A percentile compares a stretch with the other conserved stretches of the same genome.
Evolutionary conservation across 2,888 invertebrate genomes (phyloP).

Genomic region (Carcina quercana): DNA sequence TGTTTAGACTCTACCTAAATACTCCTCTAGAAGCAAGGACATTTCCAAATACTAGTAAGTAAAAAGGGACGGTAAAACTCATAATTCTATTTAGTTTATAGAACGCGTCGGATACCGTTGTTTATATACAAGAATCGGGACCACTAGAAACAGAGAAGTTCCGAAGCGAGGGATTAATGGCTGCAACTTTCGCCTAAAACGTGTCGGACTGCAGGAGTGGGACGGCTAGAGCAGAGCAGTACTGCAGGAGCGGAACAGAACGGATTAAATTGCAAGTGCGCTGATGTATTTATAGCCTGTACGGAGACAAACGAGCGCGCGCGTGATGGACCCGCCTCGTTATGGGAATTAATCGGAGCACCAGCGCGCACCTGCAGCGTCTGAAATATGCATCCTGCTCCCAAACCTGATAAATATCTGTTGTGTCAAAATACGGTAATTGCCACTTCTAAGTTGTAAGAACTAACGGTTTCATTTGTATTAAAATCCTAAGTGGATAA

Average conservation of each 20-base stretch:
- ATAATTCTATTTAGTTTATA: too few species aligned
- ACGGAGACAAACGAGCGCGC: conserved; percentile 70
- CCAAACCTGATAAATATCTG: conserved; percentile 24
- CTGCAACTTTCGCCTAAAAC: conserved; percentile 48
- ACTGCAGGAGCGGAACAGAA: conserved; percentile 59
- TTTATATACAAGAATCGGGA: too few species aligned
- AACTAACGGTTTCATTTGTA: too few species aligned
- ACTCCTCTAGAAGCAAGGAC: too few species aligned
- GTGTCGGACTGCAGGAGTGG: conserved; percentile 22
- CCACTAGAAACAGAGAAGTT: too few species aligned
- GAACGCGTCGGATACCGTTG: too few species aligned
- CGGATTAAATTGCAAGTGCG: conserved; percentile 72
- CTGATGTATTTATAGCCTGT: conserved; percentile 72
- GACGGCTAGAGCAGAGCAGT: conserved; percentile 40
- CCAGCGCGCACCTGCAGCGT: conserved; percentile 65
- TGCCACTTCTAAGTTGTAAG: too few species aligned
- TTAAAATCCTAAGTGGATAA: too few species aligned
- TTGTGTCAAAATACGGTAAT: conserved; percentile 14
- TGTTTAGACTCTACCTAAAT: too few species aligned
- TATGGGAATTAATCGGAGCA: conserved; percentile 72
- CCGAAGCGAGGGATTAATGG: conserved; percentile 49
- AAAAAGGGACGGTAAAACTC: too few species aligned
- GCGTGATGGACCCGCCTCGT: conserved; percentile 72
- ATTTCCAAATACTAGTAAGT: too few species aligned
- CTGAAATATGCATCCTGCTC: conserved; percentile 51